Conservation (phyloP, 2,113 vertebrate species). For the Corythoichthys haematopterus region DNA sequence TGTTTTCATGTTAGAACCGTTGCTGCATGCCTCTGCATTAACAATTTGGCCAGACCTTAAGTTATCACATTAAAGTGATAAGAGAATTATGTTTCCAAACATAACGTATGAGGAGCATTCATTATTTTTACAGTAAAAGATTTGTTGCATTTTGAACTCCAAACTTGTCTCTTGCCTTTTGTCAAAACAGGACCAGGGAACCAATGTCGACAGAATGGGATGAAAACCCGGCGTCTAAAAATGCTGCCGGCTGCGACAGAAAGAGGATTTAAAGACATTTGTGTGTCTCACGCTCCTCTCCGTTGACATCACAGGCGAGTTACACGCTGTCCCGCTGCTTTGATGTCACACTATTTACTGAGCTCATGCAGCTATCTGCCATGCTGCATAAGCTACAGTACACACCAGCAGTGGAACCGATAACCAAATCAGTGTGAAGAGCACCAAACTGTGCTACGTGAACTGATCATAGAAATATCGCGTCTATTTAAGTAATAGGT, state of each 20-base stretch:
- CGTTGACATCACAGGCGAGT: not conserved
- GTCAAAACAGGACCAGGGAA: not conserved
- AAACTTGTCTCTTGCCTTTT: too few species aligned
- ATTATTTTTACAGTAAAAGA: too few species aligned
- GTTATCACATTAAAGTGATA: too few species aligned
- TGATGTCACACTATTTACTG: conserved; percentile 3
- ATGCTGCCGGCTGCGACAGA: not conserved
- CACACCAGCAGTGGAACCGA: not conserved
- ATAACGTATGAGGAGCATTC: too few species aligned
- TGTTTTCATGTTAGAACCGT: too few species aligned
- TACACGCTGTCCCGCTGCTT: not conserved
- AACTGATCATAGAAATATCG: not conserved
- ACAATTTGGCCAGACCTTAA: too few species aligned
- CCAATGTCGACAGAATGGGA: not conserved
- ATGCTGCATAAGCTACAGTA: not conserved
- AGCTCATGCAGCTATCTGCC: not conserved
- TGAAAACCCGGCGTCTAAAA: not conserved
- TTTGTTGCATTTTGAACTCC: too few species aligned
- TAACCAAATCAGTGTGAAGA: not conserved
- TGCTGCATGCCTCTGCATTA: too few species aligned
- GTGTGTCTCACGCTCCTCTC: not conserved
- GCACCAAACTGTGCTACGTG: not conserved
- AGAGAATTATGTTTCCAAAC: too few species aligned
- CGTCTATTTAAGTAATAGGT: not conserved
- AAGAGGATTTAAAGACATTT: not conserved